Base-by-base conservation (phyloP, 2,113 vertebrate species). In the Harpagus bidentatus region DNA sequence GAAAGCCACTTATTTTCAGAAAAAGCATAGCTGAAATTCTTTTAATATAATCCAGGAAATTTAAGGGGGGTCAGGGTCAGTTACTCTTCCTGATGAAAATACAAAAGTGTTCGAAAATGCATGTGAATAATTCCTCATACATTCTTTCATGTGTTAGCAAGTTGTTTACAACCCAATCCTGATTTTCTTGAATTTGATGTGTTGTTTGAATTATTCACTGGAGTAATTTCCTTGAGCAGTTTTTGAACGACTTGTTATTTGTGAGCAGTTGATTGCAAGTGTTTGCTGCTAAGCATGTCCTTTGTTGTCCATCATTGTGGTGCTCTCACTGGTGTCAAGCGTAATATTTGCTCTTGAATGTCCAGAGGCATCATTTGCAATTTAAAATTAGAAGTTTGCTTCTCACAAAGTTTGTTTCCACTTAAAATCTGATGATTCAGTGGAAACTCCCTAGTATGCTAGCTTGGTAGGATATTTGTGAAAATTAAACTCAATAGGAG, bases 1-100 rank as follows among this genome's bases (percentile, higher is more conserved):
- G n/a, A 52, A 76, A 84, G 34, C 8, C 7, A 25, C 22, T 56
- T 71, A 58, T 72, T 84, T 90, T 90, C 55, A 55, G 48, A 61
- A 87, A 86, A 89, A 95, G 65, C 43, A 38, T 52, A 52, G 14
- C 32, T 94, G 77, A 63, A 94, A 84, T 78, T 82, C 18, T 86
- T 78, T 63, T 59, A 20, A 26, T 32, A 23, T 26, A 56, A 23
- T 77, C 13, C 52, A 82, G 61, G 77, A 95, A 85, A 79, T 69
- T 43, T 29, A 29, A 6, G 21, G 10, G 10, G 2, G 50, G 52
- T 53, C 13, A 38, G 42, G 21, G 21, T 67, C 42, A 65, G 23
- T 36, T 76, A 23, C 13, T 87, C 28, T 77, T 82, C 19, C 40
- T 53, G 34, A 56, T 77, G 56, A 36, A 85, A 88, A 58, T 31